A percentile compares a stretch with the other conserved stretches of the same genome.
phyloP scores from a whole-genome alignment of 2,113 vertebrate genomes.

The Nerophis ophidion region DNA sequence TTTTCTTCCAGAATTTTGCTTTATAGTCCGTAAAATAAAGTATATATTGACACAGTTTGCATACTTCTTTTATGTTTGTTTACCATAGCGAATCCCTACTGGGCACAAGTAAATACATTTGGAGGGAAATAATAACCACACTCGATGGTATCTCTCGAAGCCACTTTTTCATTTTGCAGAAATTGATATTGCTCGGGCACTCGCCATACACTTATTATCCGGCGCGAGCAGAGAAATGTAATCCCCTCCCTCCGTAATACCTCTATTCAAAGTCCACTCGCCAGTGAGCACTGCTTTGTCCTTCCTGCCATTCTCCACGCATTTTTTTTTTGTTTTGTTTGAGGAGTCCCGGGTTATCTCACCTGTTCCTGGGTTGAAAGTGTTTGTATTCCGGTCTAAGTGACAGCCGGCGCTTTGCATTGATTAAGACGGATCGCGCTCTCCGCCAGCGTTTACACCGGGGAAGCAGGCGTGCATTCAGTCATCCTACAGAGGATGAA shows the following conservation, averaged over 20 bases:
- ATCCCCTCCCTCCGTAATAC: conserved; percentile 52
- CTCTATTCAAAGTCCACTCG: conserved; percentile 42
- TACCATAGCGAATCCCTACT: conserved; percentile 9
- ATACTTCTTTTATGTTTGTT: conserved; percentile 12
- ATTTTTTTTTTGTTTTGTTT: conserved; percentile 12
- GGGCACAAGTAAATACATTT: conserved; percentile 10
- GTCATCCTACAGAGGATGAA: conserved; percentile 51
- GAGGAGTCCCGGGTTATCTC: conserved; percentile 19
- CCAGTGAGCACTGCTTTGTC: conserved; percentile 26
- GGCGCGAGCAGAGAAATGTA: conserved; percentile 30
- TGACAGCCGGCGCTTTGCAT: conserved; percentile 3
- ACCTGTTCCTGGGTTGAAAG: conserved; percentile 13
- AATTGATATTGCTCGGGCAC: conserved; percentile 25
- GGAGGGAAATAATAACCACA: conserved; percentile 29
- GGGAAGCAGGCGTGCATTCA: conserved; percentile 23
- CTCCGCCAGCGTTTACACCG: conserved; percentile 7
- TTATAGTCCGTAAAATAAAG: conserved; percentile 15
- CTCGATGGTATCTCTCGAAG: conserved; percentile 53
- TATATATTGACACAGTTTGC: neutral
- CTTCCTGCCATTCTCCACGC: neutral
- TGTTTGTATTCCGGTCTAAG: conserved; percentile 12
- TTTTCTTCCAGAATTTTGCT: neutral
- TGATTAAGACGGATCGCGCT: neutral
- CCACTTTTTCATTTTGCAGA: conserved; percentile 55
- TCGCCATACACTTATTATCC: conserved; percentile 36